phyloP scores from a whole-genome alignment of 2,113 vertebrate genomes.

The Agapornis roseicollis region DNA sequence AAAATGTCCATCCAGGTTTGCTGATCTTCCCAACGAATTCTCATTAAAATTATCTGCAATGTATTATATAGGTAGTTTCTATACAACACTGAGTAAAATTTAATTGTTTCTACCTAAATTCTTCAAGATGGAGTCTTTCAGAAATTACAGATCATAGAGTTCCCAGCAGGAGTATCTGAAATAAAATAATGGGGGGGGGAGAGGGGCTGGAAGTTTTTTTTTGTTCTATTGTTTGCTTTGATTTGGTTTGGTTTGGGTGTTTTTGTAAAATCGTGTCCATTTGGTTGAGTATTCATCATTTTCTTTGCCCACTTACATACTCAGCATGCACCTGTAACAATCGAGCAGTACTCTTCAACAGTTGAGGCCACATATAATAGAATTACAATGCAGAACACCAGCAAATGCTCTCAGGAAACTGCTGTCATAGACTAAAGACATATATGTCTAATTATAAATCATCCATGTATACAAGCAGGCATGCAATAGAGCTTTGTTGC shows the following conservation, averaged over 20 bases:
- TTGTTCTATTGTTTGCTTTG: neutral
- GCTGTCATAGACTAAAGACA: neutral
- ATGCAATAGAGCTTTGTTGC: neutral
- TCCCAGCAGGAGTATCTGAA: neutral
- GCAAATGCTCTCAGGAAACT: neutral
- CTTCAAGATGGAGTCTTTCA: neutral
- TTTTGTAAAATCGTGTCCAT: neutral
- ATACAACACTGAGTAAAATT: neutral
- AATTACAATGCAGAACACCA: neutral
- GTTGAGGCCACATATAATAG: neutral
- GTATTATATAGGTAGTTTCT: neutral
- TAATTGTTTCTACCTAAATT: neutral
- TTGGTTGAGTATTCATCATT: neutral
- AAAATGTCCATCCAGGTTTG: neutral
- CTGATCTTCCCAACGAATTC: neutral
- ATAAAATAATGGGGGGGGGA: neutral
- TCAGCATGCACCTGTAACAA: neutral
- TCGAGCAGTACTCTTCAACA: neutral
- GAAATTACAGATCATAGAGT: neutral
- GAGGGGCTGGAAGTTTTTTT: accelerated
- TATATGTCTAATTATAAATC: neutral
- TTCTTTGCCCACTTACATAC: neutral
- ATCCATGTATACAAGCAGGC: neutral
- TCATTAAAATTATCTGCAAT: neutral
- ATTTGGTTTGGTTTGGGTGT: neutral